These are phyloP conservation scores for Polypedilum vanderplanki DNA, from an alignment of 1,140 invertebrate species.

Conservation along the genomic window DNA sequence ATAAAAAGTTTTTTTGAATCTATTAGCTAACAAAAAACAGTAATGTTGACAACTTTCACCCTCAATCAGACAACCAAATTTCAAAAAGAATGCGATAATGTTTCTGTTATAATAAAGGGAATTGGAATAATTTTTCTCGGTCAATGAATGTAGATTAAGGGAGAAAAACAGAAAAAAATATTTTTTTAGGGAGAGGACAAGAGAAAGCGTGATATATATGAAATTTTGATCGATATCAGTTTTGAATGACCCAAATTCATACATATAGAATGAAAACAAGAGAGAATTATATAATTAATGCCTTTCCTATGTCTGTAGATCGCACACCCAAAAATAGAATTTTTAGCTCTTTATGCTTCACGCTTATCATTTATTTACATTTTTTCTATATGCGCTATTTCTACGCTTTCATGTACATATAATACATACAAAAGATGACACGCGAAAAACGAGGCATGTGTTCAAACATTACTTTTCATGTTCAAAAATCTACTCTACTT, in stretches of 20 bases:
- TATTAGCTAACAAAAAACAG: background rate
- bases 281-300: background rate
- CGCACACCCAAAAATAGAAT: conserved; percentile 3
- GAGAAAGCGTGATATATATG: background rate
- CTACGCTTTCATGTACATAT: background rate
- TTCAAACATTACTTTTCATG: background rate
- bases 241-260: background rate
- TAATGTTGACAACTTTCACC: background rate
- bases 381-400: background rate
- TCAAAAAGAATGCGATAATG: background rate
- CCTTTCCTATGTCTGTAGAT: background rate
- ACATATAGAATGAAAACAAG: background rate
- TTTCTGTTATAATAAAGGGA: background rate
- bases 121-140: background rate
- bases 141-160: background rate
- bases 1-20: too few species aligned
- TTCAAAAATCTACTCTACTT: background rate
- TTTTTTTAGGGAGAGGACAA: background rate
- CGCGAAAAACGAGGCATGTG: background rate
- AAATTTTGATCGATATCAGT: background rate
- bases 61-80: background rate
- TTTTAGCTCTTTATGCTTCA: background rate
- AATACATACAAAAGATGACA: background rate
- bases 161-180: background rate
- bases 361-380: background rate